These are phyloP conservation scores for Benthosema pterotum DNA, from an alignment of 2,797 vertebrate species.

Conservation along the genomic window DNA sequence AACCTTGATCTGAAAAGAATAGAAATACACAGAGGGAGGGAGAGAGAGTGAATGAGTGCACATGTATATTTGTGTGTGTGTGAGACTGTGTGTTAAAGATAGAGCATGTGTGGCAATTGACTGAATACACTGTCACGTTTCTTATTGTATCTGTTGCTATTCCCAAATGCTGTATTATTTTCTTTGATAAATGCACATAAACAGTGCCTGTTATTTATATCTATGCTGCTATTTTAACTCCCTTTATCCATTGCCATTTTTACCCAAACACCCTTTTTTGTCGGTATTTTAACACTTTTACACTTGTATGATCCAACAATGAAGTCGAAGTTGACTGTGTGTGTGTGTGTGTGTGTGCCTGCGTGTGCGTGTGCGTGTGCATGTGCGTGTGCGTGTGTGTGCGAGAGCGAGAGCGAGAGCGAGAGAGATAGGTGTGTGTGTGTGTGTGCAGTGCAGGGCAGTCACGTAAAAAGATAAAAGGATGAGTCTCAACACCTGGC, in stretches of 20 bases:
- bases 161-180: no score
- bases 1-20: constrained; percentile 45
- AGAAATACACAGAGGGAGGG: constrained; percentile 8
- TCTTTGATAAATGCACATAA: no score
- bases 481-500: constrained; percentile 53
- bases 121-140: no score
- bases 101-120: background rate
- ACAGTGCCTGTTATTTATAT: no score
- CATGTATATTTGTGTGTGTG: constrained; percentile 3
- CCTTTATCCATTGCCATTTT: no score
- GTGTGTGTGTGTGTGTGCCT: background rate
- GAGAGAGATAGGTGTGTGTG: background rate
- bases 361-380: background rate
- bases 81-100: constrained; percentile 10
- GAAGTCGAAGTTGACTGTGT: background rate
- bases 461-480: constrained; percentile 37
- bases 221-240: no score
- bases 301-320: no score
- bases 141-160: no score
- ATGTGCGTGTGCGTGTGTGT: constrained; percentile 12
- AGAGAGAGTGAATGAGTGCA: no score
- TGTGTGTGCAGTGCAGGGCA: constrained; percentile 7
- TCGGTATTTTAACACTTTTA: no score
- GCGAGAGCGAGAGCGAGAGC: background rate
- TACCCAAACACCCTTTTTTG: no score